Evolutionary conservation across 2,888 invertebrate species (phyloP).

Genomic region (Drosophila robusta): DNA sequence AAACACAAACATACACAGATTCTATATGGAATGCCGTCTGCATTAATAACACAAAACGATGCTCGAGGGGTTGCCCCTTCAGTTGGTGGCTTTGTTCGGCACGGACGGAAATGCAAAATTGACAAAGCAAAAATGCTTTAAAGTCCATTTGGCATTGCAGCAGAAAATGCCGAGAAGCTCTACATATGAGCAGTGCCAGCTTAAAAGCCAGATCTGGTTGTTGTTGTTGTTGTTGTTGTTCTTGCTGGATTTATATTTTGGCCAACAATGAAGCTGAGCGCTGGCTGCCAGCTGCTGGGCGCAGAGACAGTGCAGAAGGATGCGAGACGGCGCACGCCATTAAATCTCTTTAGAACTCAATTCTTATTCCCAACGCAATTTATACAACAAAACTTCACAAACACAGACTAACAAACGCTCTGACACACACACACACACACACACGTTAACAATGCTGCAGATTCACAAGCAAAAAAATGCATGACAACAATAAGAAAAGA

Average conservation of each 20-base stretch:
- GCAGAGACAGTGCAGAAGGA: conserved; percentile 15
- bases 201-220: conserved; percentile 31
- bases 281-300: conserved; percentile 23
- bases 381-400: conserved; percentile 79
- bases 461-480: conserved; percentile 39
- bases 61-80: conserved; percentile 32
- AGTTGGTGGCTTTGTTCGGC: conserved; percentile 12
- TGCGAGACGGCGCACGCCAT: conserved; percentile 70
- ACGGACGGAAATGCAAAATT: conserved; percentile 70
- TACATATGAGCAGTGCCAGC: conserved; percentile 35
- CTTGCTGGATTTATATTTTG: conserved; percentile 24
- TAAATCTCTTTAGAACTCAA: conserved; percentile 83
- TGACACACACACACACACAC: conserved; percentile 29
- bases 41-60: conserved; percentile 57
- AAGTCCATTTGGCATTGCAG: conserved; percentile 61
- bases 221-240: conserved; percentile 15
- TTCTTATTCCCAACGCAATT: conserved; percentile 83
- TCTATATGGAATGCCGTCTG: conserved; percentile 33
- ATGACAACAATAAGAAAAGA: conserved; percentile 17
- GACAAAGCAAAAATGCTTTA: conserved; percentile 76
- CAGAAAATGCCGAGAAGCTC: conserved; percentile 32
- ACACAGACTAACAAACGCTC: conserved; percentile 35
- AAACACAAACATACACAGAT: conserved; percentile 1
- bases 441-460: conserved; percentile 49
- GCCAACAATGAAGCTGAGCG: conserved; percentile 48